Evolutionary conservation across 2,113 vertebrate genomes (phyloP), one percentile per base, ranked within the genome.

Genomic region (Triplophysa siluroides): DNA sequence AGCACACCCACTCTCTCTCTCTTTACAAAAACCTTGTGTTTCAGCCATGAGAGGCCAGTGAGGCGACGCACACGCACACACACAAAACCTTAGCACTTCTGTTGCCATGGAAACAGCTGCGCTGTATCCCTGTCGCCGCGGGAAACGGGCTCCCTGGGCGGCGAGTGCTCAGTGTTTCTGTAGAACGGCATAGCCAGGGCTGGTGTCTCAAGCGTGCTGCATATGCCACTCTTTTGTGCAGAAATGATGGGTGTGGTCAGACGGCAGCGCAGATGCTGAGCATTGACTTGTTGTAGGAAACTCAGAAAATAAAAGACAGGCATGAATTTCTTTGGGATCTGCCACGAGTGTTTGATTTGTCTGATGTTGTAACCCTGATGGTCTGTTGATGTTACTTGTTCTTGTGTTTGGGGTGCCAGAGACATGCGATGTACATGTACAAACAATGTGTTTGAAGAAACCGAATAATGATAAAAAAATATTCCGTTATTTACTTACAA

Each of bases 21-120:
- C 14, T 65, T 14, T 45, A 50, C 61, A 82, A 66, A 62, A 33
- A 56, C 52, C 58, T 64, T 78, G 41, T 66, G 69, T 13, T 65
- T 52, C 19, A 11, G 64, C 66, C 77, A 50, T 61, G 74, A 83
- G 76, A 79, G 72, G 41, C 76, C 80, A 86, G 85, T 81, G 84
- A 76, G 65, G 83, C 82, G 21, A 61, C 86, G 82, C 83, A 66
- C 21, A 52, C 56, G 71, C 73, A 84, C 43, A 45, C 67, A 50
- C 56, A 81, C n/a, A 78, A 80, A 66, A 76, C 89, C 84, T 81
- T 83, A 90, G 90, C 91, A 92, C 87, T 91, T 90, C 88, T 89
- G 92, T 94, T 93, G 90, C 93, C 85, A 93, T 92, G 90, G 92
- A 88, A 92, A 94, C 92, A 85, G 88, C 88, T 90, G 88, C 88